Base-by-base conservation (phyloP, 1,140 invertebrate species). In the Drosophila ercepeae region DNA sequence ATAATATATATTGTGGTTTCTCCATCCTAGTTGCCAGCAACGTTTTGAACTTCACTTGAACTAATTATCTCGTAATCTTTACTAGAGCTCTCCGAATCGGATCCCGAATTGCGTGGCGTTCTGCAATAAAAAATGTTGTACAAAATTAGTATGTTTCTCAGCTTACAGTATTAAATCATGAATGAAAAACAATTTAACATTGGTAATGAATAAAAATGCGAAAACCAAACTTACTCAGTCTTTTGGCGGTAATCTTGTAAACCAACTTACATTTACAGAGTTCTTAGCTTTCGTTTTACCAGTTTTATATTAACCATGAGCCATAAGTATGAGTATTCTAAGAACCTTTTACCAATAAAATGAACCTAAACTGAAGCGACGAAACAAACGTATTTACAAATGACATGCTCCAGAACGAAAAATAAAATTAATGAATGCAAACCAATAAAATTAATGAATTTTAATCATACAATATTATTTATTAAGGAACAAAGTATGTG, bases 31-130 rank as follows among this genome's bases (percentile, higher is more conserved):
- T 90, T 90, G 64, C 82, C 63, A 49, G 76, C 63, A 70, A 90
- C 89, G 58, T 90, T 90, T 71, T 90, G 89, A 65, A 90, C 89
- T 78, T 90, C 89, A 79, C 84, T 90, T 61, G 89, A 86, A 86
- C 81, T 90, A 57, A 90, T 90, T 69, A 90, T 89, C 60, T 90
- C 89, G 48, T 90, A 90, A 73, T 90, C 89, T 86, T 89, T 90
- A 71, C 89, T 90, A 8, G 88, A 89, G 75, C 78, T 79, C 57
- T 90, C 89, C 54, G 89, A 90, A 46, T 90, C 89, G 5, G 89
- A 90, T 68, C 89, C 89, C 32, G 89, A 90, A 18, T 71, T 70
- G 29, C 77, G 84, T 44, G 73, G 74, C 16, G 83, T 84, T 44
- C 89, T 90, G 74, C 27, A 36, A 65, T 23, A 41, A 58, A 49